These are phyloP conservation scores for Hypolimnas misippus DNA, from an alignment of 2,888 invertebrate species.

Conservation along the genomic window DNA sequence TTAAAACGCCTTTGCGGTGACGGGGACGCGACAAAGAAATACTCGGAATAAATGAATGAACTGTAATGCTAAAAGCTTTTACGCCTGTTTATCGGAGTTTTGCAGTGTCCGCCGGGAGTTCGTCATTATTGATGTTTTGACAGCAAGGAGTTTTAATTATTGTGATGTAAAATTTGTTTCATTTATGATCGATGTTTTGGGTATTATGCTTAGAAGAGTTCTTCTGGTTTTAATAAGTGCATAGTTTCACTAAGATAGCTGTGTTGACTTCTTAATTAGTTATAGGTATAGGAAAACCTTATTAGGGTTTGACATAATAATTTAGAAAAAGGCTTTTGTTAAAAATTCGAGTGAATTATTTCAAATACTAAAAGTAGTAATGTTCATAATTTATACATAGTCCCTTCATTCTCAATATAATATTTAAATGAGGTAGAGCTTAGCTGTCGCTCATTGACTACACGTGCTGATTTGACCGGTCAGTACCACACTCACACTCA, in stretches of 20 bases:
- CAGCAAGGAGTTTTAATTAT: conserved; percentile 50
- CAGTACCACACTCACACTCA: too few species aligned
- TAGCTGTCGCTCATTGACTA: too few species aligned
- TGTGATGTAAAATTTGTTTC: conserved; percentile 32
- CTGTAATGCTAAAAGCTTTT: conserved; percentile 81
- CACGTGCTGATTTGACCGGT: too few species aligned
- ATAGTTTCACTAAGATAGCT: too few species aligned
- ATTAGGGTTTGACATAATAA: too few species aligned
- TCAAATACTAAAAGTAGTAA: too few species aligned
- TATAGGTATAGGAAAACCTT: too few species aligned
- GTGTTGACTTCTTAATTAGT: background rate
- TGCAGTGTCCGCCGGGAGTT: conserved; percentile 63
- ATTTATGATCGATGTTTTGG: conserved; percentile 17
- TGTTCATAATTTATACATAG: too few species aligned
- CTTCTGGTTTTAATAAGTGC: background rate
- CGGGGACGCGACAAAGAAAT: conserved; percentile 76
- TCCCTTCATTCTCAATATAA: too few species aligned
- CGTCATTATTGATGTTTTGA: conserved; percentile 80
- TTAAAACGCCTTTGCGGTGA: conserved; percentile 61
- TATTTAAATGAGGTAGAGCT: too few species aligned
- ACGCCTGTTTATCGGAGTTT: conserved; percentile 70
- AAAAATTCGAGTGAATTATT: too few species aligned
- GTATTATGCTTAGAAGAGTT: background rate
- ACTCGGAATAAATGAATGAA: conserved; percentile 75
- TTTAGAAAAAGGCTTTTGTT: too few species aligned